Percentiles rank a stretch among this genome's conserved stretches.
phyloP scores from a whole-genome alignment of 92 coral and sea anemone genomes.

The Porites divaricata region DNA sequence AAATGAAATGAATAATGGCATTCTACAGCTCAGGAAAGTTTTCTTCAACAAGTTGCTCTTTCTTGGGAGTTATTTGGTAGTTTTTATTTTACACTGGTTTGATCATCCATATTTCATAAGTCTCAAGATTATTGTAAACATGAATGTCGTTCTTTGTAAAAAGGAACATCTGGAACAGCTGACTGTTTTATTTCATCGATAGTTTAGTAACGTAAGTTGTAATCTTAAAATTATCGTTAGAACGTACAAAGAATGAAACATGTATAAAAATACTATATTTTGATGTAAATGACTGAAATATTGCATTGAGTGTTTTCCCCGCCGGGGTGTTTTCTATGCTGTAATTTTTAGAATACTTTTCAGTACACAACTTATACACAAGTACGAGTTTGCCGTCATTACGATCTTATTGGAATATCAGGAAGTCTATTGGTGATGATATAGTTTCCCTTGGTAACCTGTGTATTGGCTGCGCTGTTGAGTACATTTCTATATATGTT shows the following conservation, averaged over 20 bases:
- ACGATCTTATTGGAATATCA: background rate
- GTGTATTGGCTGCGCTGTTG: too few species aligned
- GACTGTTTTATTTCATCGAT: background rate
- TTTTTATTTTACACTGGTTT: background rate
- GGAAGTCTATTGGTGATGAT: background rate
- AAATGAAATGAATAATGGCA: background rate
- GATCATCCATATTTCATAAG: slow-evolving; percentile 34
- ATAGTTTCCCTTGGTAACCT: background rate
- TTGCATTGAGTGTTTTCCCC: background rate
- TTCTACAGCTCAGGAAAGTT: background rate
- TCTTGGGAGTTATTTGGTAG: slow-evolving; percentile 15
- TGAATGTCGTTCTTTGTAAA: background rate
- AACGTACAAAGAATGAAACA: too few species aligned
- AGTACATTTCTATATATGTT: too few species aligned
- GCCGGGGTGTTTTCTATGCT: background rate
- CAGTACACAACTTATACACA: background rate
- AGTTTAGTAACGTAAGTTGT: slow-evolving; percentile 17
- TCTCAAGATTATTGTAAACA: background rate
- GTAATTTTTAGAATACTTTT: background rate
- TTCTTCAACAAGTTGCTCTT: slow-evolving; percentile 1
- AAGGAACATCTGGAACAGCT: slow-evolving; percentile 23
- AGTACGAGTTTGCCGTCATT: background rate
- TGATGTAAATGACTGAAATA: background rate
- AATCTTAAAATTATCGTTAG: background rate
- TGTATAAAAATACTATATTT: background rate